phyloP scores from a whole-genome alignment of 2,113 vertebrate genomes.

The Pterocles burchelli region DNA sequence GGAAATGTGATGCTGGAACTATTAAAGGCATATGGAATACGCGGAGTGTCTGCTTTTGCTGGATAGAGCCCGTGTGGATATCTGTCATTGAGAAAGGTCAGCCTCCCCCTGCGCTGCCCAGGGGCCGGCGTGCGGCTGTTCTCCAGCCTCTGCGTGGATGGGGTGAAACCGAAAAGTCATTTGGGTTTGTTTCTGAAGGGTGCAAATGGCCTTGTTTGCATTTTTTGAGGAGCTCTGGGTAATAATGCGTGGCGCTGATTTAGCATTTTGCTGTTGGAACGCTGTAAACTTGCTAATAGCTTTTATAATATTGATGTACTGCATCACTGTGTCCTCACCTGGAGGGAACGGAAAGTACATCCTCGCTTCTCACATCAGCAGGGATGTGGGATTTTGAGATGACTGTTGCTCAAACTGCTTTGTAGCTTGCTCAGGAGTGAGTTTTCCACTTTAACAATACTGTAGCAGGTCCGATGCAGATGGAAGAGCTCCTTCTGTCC shows the following conservation, averaged over 20 bases:
- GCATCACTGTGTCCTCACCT: neutral
- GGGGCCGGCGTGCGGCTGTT: neutral
- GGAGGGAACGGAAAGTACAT: neutral
- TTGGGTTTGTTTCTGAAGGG: neutral
- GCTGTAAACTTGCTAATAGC: neutral
- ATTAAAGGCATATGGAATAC: neutral
- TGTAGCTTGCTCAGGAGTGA: neutral
- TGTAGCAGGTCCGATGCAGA: neutral
- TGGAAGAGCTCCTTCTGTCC: neutral
- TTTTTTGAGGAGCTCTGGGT: neutral
- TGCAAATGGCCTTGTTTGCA: neutral
- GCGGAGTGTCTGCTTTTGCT: neutral
- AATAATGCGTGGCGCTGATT: neutral
- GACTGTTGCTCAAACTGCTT: neutral
- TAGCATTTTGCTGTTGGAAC: neutral
- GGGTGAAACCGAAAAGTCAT: rapidly evolving
- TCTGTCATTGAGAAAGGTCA: constrained; percentile 11
- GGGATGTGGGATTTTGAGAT: neutral
- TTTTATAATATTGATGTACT: rapidly evolving
- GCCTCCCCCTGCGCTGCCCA: neutral
- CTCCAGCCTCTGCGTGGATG: too few relatives aligned
- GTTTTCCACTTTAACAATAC: neutral
- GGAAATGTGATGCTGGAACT: neutral
- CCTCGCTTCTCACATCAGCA: neutral
- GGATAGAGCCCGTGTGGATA: rapidly evolving